Evolutionary conservation across 2,888 invertebrate genomes (phyloP), one percentile per base, ranked within the genome.

Genomic region (Tetranychus truncatus): DNA sequence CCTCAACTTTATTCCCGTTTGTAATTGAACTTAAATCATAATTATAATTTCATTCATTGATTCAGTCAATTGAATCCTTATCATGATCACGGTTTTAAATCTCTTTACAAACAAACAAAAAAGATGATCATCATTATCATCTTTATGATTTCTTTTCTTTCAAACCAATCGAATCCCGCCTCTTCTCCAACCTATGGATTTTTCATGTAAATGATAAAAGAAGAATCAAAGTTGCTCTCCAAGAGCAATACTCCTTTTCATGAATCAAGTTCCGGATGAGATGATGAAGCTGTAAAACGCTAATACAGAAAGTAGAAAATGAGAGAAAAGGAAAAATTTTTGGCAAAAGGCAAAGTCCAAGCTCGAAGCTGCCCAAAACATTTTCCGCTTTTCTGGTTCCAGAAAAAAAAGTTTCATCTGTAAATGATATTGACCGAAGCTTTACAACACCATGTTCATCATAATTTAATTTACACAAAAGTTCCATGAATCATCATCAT

Each of bases 11-110:
- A 15, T 55, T 2, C 55, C 15, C 55, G 9, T 15, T 55, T 55
- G 9, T 15, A 55, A 55, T 55, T 55, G 55, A 55, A 55, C 15
- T 55, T 9, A 55, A 15, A 55, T 55, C 9, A 55, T 55, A 15
- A 55, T 55, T 55, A 55, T 55, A 55, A 55, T 55, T 55, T 55
- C 55, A 55, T 55, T 55, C 55, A 55, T 55, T 55, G 55, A 55
- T 55, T 55, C 55, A 55, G 55, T 55, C 55, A 55, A 55, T 55
- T 55, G 55, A 55, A 55, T 55, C 55, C 15, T 55, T 55, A 55
- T 55, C 55, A 55, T 55, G 55, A 55, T 55, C 55, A 55, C 55
- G 55, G 55, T 55, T 55, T 15, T 55, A 2, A 55, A 55, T 55
- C 55, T 55, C 15, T 55, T 55, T 55, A 5, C 15, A 3, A 5